Percentiles rank a stretch among this genome's conserved stretches.
Evolutionary conservation across 2,888 invertebrate genomes (phyloP).

Genomic region (Arge pagana): DNA sequence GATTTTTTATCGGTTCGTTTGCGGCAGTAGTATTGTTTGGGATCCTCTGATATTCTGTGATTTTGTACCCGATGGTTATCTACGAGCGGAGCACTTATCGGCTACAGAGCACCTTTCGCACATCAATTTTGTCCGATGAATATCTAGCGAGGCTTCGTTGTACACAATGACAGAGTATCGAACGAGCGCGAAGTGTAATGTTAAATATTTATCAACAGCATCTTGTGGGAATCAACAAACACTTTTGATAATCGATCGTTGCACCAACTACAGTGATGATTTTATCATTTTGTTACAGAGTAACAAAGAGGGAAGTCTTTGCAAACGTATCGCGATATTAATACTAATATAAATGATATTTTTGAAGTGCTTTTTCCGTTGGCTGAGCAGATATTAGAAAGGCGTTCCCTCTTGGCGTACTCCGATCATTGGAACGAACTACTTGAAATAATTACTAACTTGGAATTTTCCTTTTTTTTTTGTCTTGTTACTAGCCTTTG

Average conservation of each 20-base stretch:
- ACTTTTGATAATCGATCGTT: slow-evolving; percentile 31
- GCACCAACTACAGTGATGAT: slow-evolving; percentile 47
- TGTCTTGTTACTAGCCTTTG: slow-evolving; percentile 71
- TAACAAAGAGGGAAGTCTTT: slow-evolving; percentile 3
- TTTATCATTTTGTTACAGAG: slow-evolving; percentile 26
- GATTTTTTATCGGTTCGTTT: slow-evolving; percentile 1
- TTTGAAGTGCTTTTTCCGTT: not conserved
- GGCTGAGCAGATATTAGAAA: not conserved
- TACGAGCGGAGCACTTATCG: no score
- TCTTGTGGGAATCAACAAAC: slow-evolving; percentile 41
- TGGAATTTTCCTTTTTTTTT: slow-evolving; percentile 46
- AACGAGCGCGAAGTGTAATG: no score
- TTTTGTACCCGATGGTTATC: slow-evolving; percentile 1
- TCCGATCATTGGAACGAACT: slow-evolving; percentile 10
- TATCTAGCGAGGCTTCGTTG: no score
- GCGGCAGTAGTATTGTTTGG: slow-evolving; percentile 4
- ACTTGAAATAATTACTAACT: slow-evolving; percentile 28
- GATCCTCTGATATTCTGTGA: not conserved
- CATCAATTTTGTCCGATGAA: no score
- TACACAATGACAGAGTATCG: no score
- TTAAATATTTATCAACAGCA: slow-evolving; percentile 41
- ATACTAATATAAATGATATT: not conserved
- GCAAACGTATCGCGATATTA: not conserved
- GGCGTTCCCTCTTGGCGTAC: slow-evolving; percentile 2
- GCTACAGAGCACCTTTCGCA: no score